These are phyloP conservation scores for Barnardius zonarius DNA, from an alignment of 2,113 vertebrate genomes.

Conservation along the genomic window DNA sequence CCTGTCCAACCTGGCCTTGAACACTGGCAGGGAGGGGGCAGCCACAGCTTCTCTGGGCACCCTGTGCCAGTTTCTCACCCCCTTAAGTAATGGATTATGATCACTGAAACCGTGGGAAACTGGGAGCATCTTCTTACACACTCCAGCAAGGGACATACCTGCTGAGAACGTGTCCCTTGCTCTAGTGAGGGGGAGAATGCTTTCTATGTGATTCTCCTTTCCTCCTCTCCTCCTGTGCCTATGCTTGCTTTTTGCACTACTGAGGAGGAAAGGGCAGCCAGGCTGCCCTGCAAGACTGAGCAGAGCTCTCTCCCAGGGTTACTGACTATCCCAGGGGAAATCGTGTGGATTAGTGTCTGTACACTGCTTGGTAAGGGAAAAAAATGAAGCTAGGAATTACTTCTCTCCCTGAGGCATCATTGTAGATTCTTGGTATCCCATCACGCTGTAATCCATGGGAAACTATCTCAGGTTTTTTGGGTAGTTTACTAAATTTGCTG, in stretches of 20 bases:
- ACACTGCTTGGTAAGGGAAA: not conserved
- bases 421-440: not conserved
- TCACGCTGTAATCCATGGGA: not conserved
- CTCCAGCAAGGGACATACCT: not conserved
- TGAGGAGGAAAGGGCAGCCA: not conserved
- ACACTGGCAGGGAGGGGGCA: not conserved
- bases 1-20: not conserved
- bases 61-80: accelerated
- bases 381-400: not conserved
- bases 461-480: not conserved
- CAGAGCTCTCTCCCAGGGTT: not conserved
- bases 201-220: not conserved
- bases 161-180: not conserved
- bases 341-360: not conserved
- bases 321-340: not conserved
- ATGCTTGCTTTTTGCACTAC: not conserved
- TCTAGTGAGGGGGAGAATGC: not conserved
- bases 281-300: not conserved
- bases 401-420: not conserved
- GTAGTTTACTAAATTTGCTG: not conserved
- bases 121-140: not conserved
- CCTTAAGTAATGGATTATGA: not conserved
- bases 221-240: not conserved
- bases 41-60: not conserved
- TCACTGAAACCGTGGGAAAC: not conserved